Evolutionary conservation across 1,140 invertebrate species (phyloP).

Genomic region (Aphis gossypii): DNA sequence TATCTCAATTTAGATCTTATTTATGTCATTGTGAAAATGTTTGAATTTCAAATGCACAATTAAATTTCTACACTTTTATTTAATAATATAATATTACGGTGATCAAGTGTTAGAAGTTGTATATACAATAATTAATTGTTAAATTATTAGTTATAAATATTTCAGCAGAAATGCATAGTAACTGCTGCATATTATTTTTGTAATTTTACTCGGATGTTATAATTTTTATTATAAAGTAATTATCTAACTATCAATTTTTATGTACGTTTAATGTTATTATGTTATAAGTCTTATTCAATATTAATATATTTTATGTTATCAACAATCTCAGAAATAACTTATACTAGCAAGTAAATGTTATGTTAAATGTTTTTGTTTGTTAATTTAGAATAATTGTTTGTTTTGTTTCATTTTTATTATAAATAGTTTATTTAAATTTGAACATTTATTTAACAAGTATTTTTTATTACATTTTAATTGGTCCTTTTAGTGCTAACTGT

Average conservation of each 20-base stretch:
- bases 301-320: too few species aligned
- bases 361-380: background rate
- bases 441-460: background rate
- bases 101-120: background rate
- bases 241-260: background rate
- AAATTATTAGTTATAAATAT: background rate
- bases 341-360: background rate
- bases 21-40: background rate
- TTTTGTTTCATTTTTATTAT: background rate
- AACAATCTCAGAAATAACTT: too few species aligned
- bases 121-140: background rate
- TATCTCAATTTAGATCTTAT: background rate
- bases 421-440: background rate
- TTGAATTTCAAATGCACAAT: background rate
- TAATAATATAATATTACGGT: background rate
- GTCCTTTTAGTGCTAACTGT: conserved; percentile 72
- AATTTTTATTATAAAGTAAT: background rate
- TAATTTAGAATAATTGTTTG: background rate
- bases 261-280: too few species aligned
- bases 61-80: background rate
- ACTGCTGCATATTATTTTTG: background rate
- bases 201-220: background rate
- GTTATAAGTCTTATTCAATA: too few species aligned
- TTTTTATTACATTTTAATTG: conserved; percentile 61
- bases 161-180: background rate